These are phyloP conservation scores for Erynnis tages DNA, from an alignment of 2,888 invertebrate genomes.

Conservation along the genomic window DNA sequence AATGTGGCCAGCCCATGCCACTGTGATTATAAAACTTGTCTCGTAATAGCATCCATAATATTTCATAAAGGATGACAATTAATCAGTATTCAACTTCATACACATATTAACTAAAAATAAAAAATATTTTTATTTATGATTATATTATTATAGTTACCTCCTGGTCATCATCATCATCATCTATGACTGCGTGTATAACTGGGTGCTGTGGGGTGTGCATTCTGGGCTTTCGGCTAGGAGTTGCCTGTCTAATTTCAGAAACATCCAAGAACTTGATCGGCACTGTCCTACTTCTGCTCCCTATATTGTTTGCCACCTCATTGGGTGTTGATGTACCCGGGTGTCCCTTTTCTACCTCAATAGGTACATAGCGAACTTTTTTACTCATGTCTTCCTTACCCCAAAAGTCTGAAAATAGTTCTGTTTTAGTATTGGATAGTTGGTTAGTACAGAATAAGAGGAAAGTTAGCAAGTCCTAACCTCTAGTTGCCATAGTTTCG, in stretches of 20 bases:
- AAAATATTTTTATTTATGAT: too few species aligned
- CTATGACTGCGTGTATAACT: slow-evolving; percentile 52
- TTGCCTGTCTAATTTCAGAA: slow-evolving; percentile 49
- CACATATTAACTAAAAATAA: too few species aligned
- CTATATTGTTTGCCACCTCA: slow-evolving; percentile 40
- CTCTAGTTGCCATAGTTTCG: slow-evolving; percentile 56
- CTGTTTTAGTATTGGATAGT: neutral
- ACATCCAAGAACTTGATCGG: slow-evolving; percentile 55
- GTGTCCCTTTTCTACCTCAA: slow-evolving; percentile 59
- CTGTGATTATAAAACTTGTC: too few species aligned
- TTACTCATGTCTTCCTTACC: slow-evolving; percentile 45
- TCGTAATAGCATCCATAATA: too few species aligned
- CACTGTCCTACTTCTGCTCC: slow-evolving; percentile 44
- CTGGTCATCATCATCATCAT: slow-evolving; percentile 60
- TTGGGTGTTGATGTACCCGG: slow-evolving; percentile 75
- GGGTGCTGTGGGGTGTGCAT: slow-evolving; percentile 58
- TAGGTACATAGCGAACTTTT: slow-evolving; percentile 68
- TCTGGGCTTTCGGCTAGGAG: slow-evolving; percentile 54
- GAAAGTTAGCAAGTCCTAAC: slow-evolving; percentile 38
- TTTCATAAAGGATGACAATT: too few species aligned
- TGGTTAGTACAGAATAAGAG: neutral
- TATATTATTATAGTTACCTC: too few species aligned
- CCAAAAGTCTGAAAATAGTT: slow-evolving; percentile 49
- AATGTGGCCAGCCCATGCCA: too few species aligned
- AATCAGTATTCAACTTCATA: too few species aligned